phyloP scores from a whole-genome alignment of 2,113 vertebrate genomes.

The Scomber colias region DNA sequence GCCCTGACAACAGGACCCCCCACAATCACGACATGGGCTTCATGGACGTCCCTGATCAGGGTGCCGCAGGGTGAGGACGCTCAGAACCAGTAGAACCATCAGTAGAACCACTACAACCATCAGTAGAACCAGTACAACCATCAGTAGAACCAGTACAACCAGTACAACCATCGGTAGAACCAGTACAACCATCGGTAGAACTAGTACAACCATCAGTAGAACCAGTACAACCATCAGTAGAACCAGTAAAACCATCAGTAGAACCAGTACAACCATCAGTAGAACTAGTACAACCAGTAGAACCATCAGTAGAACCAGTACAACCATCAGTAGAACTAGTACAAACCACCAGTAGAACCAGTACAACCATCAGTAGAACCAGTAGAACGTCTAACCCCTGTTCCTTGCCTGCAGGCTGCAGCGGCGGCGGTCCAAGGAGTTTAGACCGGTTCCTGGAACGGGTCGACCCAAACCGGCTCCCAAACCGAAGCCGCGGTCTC shows the following conservation, averaged over 20 bases:
- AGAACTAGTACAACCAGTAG: too few relatives aligned
- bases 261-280: too few relatives aligned
- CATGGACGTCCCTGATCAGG: conserved; percentile 89
- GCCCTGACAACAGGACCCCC: neutral
- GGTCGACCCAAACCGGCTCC: conserved; percentile 83
- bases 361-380: too few relatives aligned
- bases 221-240: neutral
- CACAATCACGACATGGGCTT: conserved; percentile 82
- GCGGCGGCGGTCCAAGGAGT: conserved; percentile 85
- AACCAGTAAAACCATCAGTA: neutral
- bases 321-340: too few relatives aligned
- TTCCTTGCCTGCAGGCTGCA: conserved; percentile 76
- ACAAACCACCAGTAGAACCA: too few relatives aligned
- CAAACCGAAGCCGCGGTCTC: conserved; percentile 81
- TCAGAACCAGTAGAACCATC: neutral
- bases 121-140: neutral
- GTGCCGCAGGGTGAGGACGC: conserved; percentile 86
- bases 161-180: too few relatives aligned
- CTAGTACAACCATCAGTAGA: neutral
- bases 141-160: too few relatives aligned
- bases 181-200: too few relatives aligned
- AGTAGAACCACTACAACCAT: neutral
- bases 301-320: too few relatives aligned
- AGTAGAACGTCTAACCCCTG: conserved; percentile 8
- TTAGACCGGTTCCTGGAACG: conserved; percentile 85